phyloP scores from a whole-genome alignment of 2,113 vertebrate genomes.

The Anarhynchus alexandrinus region DNA sequence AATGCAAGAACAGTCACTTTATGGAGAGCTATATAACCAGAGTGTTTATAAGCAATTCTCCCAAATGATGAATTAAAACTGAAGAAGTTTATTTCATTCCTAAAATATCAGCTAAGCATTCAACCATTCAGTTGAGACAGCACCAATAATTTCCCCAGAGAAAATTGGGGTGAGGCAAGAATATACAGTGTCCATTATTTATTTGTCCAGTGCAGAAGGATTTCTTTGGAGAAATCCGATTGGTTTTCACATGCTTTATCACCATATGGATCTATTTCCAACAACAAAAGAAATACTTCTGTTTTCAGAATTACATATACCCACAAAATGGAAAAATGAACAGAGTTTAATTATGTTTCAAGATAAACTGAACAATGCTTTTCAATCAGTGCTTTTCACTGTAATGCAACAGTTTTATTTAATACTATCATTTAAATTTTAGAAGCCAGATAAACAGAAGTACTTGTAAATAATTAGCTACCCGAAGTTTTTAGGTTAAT shows the following conservation, averaged over 20 bases:
- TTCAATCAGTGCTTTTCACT: not conserved
- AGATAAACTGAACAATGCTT: not conserved
- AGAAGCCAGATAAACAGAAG: not conserved
- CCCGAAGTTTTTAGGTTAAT: not conserved
- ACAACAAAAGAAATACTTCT: not conserved
- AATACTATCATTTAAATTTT: not conserved
- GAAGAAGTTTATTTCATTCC: not conserved
- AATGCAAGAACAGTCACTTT: not conserved
- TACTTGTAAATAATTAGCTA: not conserved
- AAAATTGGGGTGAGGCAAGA: not conserved
- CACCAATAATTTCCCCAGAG: slow-evolving; percentile 30
- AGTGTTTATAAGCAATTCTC: not conserved
- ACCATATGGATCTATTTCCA: not conserved
- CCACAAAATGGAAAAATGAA: not conserved
- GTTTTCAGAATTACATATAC: not conserved
- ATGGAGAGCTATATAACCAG: not conserved
- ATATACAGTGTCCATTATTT: not conserved
- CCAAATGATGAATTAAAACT: not conserved
- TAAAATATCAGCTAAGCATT: not conserved
- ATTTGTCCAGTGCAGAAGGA: slow-evolving; percentile 1
- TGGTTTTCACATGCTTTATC: not conserved
- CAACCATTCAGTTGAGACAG: not conserved
- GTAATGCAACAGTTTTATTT: not conserved
- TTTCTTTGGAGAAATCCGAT: slow-evolving; percentile 5
- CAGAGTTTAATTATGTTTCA: not conserved